Conservation (phyloP, 2,888 invertebrate genomes). For the Strigamia maritima region DNA sequence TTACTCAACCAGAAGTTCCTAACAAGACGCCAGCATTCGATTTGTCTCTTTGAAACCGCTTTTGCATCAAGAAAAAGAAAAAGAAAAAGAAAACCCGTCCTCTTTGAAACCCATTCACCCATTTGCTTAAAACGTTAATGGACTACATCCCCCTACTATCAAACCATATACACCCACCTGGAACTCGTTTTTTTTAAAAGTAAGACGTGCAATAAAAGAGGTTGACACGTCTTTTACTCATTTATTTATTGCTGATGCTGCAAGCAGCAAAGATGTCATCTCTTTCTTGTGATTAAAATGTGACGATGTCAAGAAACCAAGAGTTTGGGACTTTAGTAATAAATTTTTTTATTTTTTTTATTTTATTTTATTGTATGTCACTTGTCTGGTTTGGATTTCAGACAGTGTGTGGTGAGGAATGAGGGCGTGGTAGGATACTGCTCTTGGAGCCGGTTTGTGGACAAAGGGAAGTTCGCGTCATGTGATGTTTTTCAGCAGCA, state of each 20-base stretch:
- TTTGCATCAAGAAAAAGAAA: background rate
- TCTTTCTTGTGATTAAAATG: background rate
- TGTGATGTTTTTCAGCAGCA: constrained; percentile 31
- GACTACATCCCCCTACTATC: background rate
- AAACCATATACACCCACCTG: background rate
- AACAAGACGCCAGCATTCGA: background rate
- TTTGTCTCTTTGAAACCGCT: no score
- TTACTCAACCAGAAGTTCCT: background rate
- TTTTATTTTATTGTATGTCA: background rate
- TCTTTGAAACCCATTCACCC: background rate
- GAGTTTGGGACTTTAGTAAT: no score
- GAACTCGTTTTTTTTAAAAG: background rate
- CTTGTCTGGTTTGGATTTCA: background rate
- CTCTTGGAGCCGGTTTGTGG: constrained; percentile 12
- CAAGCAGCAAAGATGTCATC: background rate
- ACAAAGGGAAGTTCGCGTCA: constrained; percentile 26
- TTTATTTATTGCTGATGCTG: background rate
- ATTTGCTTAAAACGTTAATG: background rate
- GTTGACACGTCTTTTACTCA: background rate
- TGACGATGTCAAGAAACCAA: background rate
- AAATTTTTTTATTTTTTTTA: background rate
- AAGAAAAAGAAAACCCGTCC: background rate
- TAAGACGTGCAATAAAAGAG: background rate
- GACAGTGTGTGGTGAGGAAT: background rate
- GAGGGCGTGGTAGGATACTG: constrained; percentile 34